A percentile compares a stretch with the other conserved stretches of the same genome.
Conservation (phyloP, 2,888 invertebrate species). For the Phortica magna region DNA sequence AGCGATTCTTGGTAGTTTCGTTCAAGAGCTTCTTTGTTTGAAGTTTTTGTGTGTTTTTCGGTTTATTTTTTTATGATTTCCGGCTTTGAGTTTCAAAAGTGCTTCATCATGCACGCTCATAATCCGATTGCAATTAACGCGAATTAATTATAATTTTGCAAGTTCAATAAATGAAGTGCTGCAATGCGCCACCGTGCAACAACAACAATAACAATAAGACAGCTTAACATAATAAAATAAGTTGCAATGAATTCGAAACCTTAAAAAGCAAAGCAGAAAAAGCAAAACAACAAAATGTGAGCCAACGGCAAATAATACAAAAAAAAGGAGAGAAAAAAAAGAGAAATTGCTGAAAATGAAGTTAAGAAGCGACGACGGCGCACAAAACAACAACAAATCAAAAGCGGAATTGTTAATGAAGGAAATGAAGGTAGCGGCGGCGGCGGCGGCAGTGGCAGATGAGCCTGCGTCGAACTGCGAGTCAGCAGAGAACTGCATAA, state of each 20-base stretch:
- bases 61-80: neutral
- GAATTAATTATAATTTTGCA: constrained; percentile 17
- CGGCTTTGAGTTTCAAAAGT: neutral
- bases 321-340: constrained; percentile 44
- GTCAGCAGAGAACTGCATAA: constrained; percentile 13
- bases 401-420: constrained; percentile 67
- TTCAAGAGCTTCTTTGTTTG: neutral
- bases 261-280: neutral
- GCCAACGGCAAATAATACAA: neutral
- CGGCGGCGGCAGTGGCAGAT: constrained; percentile 37
- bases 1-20: neutral
- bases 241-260: constrained; percentile 24
- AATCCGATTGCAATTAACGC: constrained; percentile 4
- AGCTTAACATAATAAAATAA: constrained; percentile 4
- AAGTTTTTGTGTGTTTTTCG: neutral
- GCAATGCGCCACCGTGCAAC: constrained; percentile 15
- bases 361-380: neutral
- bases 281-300: neutral
- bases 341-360: constrained; percentile 53
- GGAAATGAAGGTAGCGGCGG: constrained; percentile 53
- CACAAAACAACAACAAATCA: constrained; percentile 47
- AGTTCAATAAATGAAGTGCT: constrained; percentile 4
- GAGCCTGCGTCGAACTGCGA: constrained; percentile 32
- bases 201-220: neutral
- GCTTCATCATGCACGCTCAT: neutral